These are phyloP conservation scores for Caenorhabditis doughertyi DNA, from an alignment of 2,888 invertebrate species.

Conservation along the genomic window DNA sequence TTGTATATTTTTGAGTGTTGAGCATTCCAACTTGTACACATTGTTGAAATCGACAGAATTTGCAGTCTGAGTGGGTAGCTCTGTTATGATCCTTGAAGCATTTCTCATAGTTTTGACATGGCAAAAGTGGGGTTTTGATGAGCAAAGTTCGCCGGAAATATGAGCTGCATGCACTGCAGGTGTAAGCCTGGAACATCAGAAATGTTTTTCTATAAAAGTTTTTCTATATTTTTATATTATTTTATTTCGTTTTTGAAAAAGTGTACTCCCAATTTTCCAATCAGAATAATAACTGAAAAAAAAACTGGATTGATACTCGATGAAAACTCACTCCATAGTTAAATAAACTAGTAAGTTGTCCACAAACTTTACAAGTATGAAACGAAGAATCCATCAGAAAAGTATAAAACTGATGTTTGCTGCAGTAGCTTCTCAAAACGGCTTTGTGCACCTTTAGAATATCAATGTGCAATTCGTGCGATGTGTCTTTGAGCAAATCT, in stretches of 20 bases:
- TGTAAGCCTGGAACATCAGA: neutral
- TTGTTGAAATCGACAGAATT: slow-evolving; percentile 22
- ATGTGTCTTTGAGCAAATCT: too few species aligned
- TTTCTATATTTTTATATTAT: too few species aligned
- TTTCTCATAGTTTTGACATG: neutral
- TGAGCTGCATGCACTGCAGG: slow-evolving; percentile 10
- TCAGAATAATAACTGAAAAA: too few species aligned
- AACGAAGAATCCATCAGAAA: neutral
- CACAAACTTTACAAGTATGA: slow-evolving; percentile 2
- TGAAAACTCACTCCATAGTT: slow-evolving; percentile 11
- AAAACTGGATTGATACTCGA: too few species aligned
- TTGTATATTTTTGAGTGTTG: neutral
- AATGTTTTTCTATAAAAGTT: neutral
- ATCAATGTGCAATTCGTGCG: neutral
- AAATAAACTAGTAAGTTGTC: slow-evolving; percentile 3
- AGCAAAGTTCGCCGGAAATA: slow-evolving; percentile 11
- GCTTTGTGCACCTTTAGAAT: neutral
- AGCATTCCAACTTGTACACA: slow-evolving; percentile 20
- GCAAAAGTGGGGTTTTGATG: neutral
- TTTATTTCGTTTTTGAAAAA: too few species aligned
- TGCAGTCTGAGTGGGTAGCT: neutral
- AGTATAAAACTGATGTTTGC: neutral
- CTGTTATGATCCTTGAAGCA: neutral
- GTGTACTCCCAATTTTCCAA: too few species aligned
- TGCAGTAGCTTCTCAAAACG: too few species aligned